These are phyloP conservation scores for Pipistrellus kuhlii DNA, from an alignment of 2,797 vertebrate species.

Conservation along the genomic window DNA sequence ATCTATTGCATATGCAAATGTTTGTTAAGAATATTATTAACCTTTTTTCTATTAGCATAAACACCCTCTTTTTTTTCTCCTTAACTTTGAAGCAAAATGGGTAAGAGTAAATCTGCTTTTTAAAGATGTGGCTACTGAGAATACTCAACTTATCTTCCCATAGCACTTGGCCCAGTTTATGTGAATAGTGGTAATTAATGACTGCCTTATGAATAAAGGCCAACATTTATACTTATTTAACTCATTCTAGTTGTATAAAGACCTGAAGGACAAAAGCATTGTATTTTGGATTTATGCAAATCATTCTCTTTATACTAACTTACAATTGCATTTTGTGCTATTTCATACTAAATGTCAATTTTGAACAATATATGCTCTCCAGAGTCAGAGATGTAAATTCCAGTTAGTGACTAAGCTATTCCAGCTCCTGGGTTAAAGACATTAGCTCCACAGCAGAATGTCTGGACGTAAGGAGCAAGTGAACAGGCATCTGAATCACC, in stretches of 20 bases:
- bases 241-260: neutral
- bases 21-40: constrained; percentile 9
- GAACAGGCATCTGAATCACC: neutral
- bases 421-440: neutral
- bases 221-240: neutral
- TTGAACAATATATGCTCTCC: constrained; percentile 40
- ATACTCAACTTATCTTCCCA: neutral
- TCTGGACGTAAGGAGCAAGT: neutral
- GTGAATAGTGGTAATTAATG: neutral
- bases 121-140: neutral
- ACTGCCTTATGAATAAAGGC: neutral
- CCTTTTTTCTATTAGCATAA: neutral
- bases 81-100: neutral
- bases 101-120: neutral
- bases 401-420: constrained; percentile 7
- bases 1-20: neutral
- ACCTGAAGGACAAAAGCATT: neutral
- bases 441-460: neutral
- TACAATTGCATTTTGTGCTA: constrained; percentile 21
- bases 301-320: constrained; percentile 4
- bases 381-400: constrained; percentile 22
- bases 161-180: neutral
- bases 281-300: neutral
- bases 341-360: constrained; percentile 34
- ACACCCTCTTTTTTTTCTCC: neutral